Percentiles rank a stretch among this genome's conserved stretches.
Evolutionary conservation across 2,797 vertebrate genomes (phyloP).

Genomic region (Dicrostonyx torquatus): DNA sequence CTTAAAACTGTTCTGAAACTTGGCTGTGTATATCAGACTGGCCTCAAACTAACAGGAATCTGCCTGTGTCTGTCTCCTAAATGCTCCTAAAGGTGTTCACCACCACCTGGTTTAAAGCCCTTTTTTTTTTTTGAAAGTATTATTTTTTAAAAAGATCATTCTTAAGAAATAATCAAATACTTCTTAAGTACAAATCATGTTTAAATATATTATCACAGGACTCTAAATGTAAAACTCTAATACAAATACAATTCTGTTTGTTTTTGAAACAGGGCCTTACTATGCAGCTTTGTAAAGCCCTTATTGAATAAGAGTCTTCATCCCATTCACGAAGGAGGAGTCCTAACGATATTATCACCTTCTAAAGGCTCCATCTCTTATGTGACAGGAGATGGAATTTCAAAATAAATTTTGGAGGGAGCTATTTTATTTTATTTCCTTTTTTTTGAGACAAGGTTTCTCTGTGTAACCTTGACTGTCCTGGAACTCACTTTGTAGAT

Average conservation of each 20-base stretch:
- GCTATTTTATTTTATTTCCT: background rate
- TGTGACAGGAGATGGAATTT: background rate
- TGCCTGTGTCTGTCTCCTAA: background rate
- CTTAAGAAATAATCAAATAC: conserved; percentile 39
- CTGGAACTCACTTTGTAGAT: background rate
- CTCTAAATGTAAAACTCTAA: conserved; percentile 57
- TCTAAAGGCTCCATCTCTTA: background rate
- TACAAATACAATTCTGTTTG: conserved; percentile 27
- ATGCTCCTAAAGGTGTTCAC: background rate
- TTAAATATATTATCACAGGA: conserved; percentile 58
- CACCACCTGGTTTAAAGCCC: too few relatives aligned
- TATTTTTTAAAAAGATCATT: conserved; percentile 69
- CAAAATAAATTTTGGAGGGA: background rate
- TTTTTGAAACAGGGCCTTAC: background rate
- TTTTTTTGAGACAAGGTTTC: background rate
- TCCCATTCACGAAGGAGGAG: background rate
- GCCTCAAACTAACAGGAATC: background rate
- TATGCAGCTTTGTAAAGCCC: background rate
- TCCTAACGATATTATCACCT: background rate
- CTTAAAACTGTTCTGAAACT: background rate
- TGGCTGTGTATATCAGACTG: background rate
- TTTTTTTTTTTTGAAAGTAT: conserved; percentile 71
- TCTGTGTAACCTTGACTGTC: background rate
- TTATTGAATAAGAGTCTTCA: background rate
- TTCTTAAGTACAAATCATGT: conserved; percentile 46